Evolutionary conservation across 2,888 invertebrate genomes (phyloP), one percentile per base, ranked within the genome.

Genomic region (Macroteleia sp.): DNA sequence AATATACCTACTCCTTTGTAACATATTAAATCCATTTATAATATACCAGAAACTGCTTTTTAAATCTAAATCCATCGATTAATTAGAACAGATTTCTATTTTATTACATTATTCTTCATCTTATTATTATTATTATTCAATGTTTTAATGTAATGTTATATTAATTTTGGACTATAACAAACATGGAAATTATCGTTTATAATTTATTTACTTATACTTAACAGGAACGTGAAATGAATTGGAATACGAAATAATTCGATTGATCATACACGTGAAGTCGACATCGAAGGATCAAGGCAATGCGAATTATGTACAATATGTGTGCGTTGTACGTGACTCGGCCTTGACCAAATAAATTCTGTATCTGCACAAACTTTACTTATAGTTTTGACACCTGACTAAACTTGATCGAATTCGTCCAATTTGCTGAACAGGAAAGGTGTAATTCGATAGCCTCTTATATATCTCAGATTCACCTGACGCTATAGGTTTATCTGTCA

Each of bases 301-400:
- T 19, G 59, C 25, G 71, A 77, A 50, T 76, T 46, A 59, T 70
- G 54, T 44, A 46, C 64, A 44, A 14, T 2, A 36, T 57, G 54
- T 36, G 46, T 32, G 41, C 25, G 20, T 25, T 41, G 50, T 44
- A 56, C 62, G 61, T 59, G 66, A 66, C 25, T 59, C 73, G 67
- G 61, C 79, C 79, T 79, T 79, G 77, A 78, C 75, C 78, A 78
- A 78, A 80, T 75, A 77, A 75, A 75, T 62, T 71, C 57, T 39
- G 52, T 44, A 71, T 70, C 28, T 59, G 54, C 36, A 54, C 20
- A 52, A 61, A 70, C 34, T 44, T 44, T 32, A 41, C 12, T 42
- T 12, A 34, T 28, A 56, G 14, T 67, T 62, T 70, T 57, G 20
- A 52, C 34, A 12, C 30, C 16, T n/a, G n/a, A n/a, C n/a, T n/a